Base-by-base conservation (phyloP, 2,888 invertebrate genomes). In the Amphimallon solstitiale region DNA sequence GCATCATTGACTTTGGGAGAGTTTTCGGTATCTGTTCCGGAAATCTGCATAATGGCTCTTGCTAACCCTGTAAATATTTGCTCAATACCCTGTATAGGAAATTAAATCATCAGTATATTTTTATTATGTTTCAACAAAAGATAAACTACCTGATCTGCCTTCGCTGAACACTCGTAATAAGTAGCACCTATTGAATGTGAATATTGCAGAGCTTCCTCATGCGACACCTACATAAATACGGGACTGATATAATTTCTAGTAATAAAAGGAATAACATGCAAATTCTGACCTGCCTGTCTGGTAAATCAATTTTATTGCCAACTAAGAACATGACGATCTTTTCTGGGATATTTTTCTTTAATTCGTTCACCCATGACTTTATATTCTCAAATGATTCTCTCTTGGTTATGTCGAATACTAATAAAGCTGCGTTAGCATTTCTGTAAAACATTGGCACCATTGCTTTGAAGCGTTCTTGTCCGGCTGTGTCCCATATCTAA, bases 381-480 rank as follows among this genome's bases (percentile, higher is more conserved):
- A 95, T 91, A 68, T 91, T 90, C 2, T 86, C 83, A 78, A 95
- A 96, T 63, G 91, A 92, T 67, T 86, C 85, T 46, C 86, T 83
- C 68, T 90, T 89, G 2, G 94, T 92, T 68, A 97, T 88, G 80
- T 97, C 96, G 78, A 92, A 97, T 0, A 95, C 91, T 51, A 96
- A 83, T 52, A 96, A 85, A 0, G 96, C 96, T 0, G 94, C 95
- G 80, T 94, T 95, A 0, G 95, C 92, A 78, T 94, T 95, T 59
- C 96, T 85, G 79, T 97, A 97, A 80, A 96, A 97, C 94, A 96
- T 94, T 5, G 97, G 96, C 0, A 95, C 94, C 90, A 97, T 95
- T 0, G 96, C 91, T 67, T 92, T 87, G 80, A 95, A 97, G 54
- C 94, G 81, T 81, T 94, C 94, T 78, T 94, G 93, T 0, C 94